A percentile compares a stretch with the other conserved stretches of the same genome.
phyloP scores from a whole-genome alignment of 2,797 vertebrate genomes.

The Gallirallus australis region DNA sequence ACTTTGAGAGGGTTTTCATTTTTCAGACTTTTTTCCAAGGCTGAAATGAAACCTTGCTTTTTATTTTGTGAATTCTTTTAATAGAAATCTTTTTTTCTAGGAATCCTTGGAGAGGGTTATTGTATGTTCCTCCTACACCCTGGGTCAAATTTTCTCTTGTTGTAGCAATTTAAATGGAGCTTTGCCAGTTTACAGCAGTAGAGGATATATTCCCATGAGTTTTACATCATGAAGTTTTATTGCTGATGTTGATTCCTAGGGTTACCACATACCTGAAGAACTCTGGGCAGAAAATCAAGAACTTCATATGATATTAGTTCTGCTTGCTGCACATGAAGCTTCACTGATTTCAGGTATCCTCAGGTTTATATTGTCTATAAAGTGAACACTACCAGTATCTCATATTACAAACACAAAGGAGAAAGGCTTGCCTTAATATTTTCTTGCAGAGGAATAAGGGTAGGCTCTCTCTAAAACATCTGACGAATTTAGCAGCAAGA shows the following conservation, averaged over 20 bases:
- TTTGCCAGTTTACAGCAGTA: conserved; percentile 18
- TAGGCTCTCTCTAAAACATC: neutral
- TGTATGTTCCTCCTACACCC: neutral
- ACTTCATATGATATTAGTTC: conserved; percentile 17
- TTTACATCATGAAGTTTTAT: conserved; percentile 47
- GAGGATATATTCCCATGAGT: conserved; percentile 5
- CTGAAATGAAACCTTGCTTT: conserved; percentile 8
- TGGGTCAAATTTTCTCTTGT: conserved; percentile 39
- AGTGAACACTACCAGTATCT: neutral
- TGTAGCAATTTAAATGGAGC: conserved; percentile 17
- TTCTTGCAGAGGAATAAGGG: neutral
- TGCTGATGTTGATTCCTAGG: conserved; percentile 40
- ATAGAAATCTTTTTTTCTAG: conserved; percentile 30
- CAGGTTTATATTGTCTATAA: neutral
- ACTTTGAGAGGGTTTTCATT: neutral
- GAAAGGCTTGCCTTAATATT: neutral
- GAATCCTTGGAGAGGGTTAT: conserved; percentile 21
- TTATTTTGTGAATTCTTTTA: conserved; percentile 51
- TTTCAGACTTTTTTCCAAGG: neutral
- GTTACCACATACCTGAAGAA: conserved; percentile 44
- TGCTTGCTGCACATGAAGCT: neutral
- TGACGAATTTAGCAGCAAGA: neutral
- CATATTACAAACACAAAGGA: neutral
- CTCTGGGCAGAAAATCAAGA: conserved; percentile 37
- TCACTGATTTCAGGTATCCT: conserved; percentile 6